phyloP scores from a whole-genome alignment of 2,888 invertebrate genomes.

The Leptinotarsa peninsularis region DNA sequence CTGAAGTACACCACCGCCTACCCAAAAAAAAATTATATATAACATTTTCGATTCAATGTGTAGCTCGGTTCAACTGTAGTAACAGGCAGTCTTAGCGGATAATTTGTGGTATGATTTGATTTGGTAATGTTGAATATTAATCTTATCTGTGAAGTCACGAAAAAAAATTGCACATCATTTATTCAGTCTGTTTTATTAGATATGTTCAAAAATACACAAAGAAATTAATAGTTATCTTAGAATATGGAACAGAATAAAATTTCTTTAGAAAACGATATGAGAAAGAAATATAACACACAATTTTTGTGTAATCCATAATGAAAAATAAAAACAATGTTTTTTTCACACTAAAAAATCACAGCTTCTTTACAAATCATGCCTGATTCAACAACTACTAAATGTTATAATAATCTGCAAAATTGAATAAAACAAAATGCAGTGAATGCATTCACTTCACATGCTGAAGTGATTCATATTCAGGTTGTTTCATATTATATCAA shows the following conservation, averaged over 20 bases:
- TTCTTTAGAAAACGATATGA: slow-evolving; percentile 40
- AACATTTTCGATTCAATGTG: too few relatives aligned
- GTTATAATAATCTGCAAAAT: slow-evolving; percentile 45
- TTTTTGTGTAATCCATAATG: slow-evolving; percentile 39
- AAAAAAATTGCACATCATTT: slow-evolving; percentile 21
- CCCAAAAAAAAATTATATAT: too few relatives aligned
- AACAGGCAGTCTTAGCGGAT: too few relatives aligned
- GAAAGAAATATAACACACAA: slow-evolving; percentile 40
- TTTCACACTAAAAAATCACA: slow-evolving; percentile 58
- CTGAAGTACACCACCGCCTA: too few relatives aligned
- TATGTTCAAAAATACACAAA: slow-evolving; percentile 64
- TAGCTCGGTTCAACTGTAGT: too few relatives aligned
- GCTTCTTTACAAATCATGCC: slow-evolving; percentile 60
- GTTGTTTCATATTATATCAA: slow-evolving; percentile 14
- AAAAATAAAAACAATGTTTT: slow-evolving; percentile 50
- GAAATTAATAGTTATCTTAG: slow-evolving; percentile 49
- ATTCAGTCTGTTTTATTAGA: slow-evolving; percentile 64
- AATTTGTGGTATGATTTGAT: too few relatives aligned
- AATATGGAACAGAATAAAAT: slow-evolving; percentile 50
- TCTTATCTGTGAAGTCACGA: too few relatives aligned
- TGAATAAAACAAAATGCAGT: slow-evolving; percentile 41
- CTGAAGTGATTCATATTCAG: slow-evolving; percentile 17
- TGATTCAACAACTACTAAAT: slow-evolving; percentile 44
- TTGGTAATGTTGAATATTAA: too few relatives aligned
- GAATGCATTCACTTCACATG: slow-evolving; percentile 34